Conservation (phyloP, 1,140 invertebrate genomes). For the Platyscapa corneri region DNA sequence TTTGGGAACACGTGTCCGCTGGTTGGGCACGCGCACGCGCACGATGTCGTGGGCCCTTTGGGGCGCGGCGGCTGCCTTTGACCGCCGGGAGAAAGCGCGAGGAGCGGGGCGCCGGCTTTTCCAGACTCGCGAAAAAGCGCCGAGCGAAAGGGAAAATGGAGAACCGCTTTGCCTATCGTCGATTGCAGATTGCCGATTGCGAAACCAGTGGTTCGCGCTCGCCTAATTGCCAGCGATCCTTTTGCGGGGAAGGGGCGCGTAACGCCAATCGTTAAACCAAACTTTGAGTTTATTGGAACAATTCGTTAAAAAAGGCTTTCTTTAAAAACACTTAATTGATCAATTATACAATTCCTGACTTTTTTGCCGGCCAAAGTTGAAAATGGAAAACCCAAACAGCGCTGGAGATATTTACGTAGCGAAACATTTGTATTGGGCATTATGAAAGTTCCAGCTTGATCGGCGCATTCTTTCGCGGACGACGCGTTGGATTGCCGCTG, state of each 20-base stretch:
- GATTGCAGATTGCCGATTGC: neutral
- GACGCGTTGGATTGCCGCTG: too few relatives aligned
- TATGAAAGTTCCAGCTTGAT: neutral
- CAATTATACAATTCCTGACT: neutral
- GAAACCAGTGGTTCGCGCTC: neutral
- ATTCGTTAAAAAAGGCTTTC: neutral
- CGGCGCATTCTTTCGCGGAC: neutral
- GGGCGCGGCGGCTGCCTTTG: neutral
- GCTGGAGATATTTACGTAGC: neutral
- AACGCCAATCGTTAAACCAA: neutral
- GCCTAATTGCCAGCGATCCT: neutral
- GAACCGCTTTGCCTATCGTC: neutral
- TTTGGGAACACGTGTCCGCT: neutral
- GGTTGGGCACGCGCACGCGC: neutral
- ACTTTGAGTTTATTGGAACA: neutral
- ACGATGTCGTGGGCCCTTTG: neutral
- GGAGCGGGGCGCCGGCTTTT: neutral
- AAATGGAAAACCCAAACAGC: neutral
- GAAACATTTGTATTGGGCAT: neutral
- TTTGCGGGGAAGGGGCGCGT: neutral
- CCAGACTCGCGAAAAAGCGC: too few relatives aligned
- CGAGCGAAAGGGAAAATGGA: neutral
- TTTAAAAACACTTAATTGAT: constrained; percentile 4
- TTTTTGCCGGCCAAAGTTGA: neutral
- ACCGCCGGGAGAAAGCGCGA: neutral